Percentiles rank a stretch among this genome's conserved stretches.
phyloP scores from a whole-genome alignment of 1,140 invertebrate genomes.

The Popillia japonica region DNA sequence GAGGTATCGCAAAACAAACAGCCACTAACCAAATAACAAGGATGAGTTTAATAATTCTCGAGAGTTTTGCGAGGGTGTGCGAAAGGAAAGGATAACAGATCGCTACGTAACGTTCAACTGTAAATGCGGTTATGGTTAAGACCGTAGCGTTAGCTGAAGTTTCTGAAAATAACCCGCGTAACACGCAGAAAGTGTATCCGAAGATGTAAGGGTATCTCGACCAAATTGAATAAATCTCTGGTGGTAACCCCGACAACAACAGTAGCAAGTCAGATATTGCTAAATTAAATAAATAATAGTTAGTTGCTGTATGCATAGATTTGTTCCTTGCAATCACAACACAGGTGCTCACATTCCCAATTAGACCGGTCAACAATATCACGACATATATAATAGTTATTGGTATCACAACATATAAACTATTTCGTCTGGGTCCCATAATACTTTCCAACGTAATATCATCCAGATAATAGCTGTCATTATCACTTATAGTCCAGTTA shows the following conservation, averaged over 20 bases:
- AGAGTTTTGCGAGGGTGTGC: slow-evolving; percentile 63
- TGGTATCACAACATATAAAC: slow-evolving; percentile 74
- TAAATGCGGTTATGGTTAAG: slow-evolving; percentile 73
- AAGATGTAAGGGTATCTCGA: slow-evolving; percentile 74
- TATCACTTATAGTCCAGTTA: not conserved
- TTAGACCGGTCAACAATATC: slow-evolving; percentile 81
- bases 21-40: slow-evolving; percentile 68
- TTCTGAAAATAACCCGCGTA: slow-evolving; percentile 76
- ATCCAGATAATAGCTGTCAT: not conserved
- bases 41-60: slow-evolving; percentile 69
- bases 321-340: slow-evolving; percentile 83
- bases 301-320: slow-evolving; percentile 85
- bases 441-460: not conserved
- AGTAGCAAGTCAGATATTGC: slow-evolving; percentile 89
- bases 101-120: slow-evolving; percentile 76
- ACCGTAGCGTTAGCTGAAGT: slow-evolving; percentile 77
- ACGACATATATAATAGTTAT: slow-evolving; percentile 76
- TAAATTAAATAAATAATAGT: slow-evolving; percentile 87
- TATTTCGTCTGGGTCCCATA: slow-evolving; percentile 69
- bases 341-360: slow-evolving; percentile 88
- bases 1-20: slow-evolving; percentile 66
- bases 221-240: slow-evolving; percentile 84
- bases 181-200: slow-evolving; percentile 75
- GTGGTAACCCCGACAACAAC: slow-evolving; percentile 76
- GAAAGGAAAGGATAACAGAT: slow-evolving; percentile 72